Conservation (phyloP, 2,888 invertebrate genomes). For the Amiota mariae region DNA sequence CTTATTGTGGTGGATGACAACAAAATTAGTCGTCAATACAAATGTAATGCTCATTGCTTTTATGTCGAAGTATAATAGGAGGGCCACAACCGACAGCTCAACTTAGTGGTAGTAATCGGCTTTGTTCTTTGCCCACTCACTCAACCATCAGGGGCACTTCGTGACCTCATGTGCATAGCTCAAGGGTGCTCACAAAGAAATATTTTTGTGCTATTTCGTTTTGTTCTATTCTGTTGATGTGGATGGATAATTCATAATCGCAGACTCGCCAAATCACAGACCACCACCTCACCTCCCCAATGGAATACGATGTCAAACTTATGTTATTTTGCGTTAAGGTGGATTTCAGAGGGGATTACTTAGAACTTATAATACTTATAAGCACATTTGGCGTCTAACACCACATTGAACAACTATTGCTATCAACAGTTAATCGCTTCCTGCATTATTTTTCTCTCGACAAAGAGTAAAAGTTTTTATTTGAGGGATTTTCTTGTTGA, state of each 20-base stretch:
- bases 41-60: not conserved
- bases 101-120: not conserved
- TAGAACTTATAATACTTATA: too few relatives aligned
- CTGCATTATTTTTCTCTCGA: too few relatives aligned
- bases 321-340: too few relatives aligned
- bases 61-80: constrained; percentile 2
- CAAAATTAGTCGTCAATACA: not conserved
- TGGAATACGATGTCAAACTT: too few relatives aligned
- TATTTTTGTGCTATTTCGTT: not conserved
- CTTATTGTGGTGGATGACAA: too few relatives aligned
- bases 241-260: constrained; percentile 5
- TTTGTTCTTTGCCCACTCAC: not conserved
- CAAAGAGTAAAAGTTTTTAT: too few relatives aligned
- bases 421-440: too few relatives aligned
- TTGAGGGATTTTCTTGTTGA: too few relatives aligned
- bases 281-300: too few relatives aligned
- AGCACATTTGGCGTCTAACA: too few relatives aligned
- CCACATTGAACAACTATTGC: too few relatives aligned
- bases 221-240: not conserved
- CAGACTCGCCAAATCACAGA: not conserved
- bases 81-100: not conserved
- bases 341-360: too few relatives aligned
- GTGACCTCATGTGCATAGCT: not conserved
- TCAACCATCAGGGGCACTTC: not conserved
- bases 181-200: not conserved